Evolutionary conservation across 2,797 vertebrate genomes (phyloP).

Genomic region (Buphagus erythrorhynchus): DNA sequence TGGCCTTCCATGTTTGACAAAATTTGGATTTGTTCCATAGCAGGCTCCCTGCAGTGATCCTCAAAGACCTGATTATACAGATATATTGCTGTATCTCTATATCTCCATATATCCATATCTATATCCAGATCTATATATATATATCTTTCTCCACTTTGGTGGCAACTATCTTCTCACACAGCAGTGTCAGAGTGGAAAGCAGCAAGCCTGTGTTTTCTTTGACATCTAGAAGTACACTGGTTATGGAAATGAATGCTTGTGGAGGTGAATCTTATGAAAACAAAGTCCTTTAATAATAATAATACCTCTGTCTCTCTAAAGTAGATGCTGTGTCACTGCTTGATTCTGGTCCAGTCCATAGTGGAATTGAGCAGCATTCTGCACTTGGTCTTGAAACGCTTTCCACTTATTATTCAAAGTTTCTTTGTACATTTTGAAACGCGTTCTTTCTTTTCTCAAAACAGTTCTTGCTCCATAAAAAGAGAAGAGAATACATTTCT

Average conservation of each 20-base stretch:
- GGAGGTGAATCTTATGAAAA: not conserved
- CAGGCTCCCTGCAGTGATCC: not conserved
- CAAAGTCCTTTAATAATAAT: not conserved
- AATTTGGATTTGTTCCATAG: not conserved
- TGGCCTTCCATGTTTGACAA: not conserved
- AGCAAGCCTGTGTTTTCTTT: not conserved
- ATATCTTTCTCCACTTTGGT: not conserved
- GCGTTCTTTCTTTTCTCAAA: not conserved
- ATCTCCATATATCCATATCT: not conserved
- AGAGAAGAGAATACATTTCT: constrained; percentile 57
- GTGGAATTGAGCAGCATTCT: not conserved
- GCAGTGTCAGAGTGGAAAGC: not conserved
- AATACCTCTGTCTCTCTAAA: not conserved
- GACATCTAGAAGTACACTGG: not conserved
- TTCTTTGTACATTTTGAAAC: constrained; percentile 29
- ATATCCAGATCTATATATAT: too few species aligned
- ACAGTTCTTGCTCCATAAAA: constrained; percentile 34
- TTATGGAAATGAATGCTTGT: not conserved
- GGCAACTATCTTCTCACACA: not conserved
- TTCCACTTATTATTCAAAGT: constrained; percentile 7
- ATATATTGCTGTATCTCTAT: not conserved
- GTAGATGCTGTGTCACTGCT: not conserved
- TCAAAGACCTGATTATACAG: not conserved
- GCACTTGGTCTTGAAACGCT: not conserved
- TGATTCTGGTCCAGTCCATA: not conserved